Conservation (phyloP, 2,113 vertebrate genomes). For the Piaya cayana region DNA sequence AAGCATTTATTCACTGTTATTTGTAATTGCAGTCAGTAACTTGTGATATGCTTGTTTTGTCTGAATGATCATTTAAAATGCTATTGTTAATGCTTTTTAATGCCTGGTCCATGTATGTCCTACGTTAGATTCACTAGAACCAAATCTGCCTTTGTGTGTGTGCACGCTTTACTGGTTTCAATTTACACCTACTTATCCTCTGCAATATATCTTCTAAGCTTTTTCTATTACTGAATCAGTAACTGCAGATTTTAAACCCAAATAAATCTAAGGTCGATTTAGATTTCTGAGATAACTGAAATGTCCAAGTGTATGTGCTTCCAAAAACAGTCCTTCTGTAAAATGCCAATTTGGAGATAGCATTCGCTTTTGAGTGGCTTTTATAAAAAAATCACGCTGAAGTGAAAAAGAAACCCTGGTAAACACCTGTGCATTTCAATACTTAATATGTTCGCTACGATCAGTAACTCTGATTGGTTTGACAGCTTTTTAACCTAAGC, state of each 20-base stretch:
- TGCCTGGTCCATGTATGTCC: background rate
- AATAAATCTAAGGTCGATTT: background rate
- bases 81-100: background rate
- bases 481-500: background rate
- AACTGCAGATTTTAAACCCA: background rate
- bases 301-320: background rate
- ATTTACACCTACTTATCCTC: background rate
- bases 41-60: background rate
- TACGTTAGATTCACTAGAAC: background rate
- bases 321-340: background rate
- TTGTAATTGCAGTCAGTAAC: background rate
- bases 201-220: background rate
- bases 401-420: background rate
- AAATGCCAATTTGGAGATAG: background rate
- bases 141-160: fast-evolving
- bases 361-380: background rate
- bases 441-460: background rate
- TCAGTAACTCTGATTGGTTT: background rate
- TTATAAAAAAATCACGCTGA: background rate
- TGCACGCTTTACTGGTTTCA: background rate
- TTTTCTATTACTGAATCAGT: background rate
- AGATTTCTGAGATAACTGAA: background rate
- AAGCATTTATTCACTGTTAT: background rate
- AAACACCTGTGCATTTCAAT: background rate
- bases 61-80: background rate